Percentiles rank a stretch among this genome's conserved stretches.
Conservation (phyloP, 2,113 vertebrate genomes). For the Calyptommatus sinebrachiatus region DNA sequence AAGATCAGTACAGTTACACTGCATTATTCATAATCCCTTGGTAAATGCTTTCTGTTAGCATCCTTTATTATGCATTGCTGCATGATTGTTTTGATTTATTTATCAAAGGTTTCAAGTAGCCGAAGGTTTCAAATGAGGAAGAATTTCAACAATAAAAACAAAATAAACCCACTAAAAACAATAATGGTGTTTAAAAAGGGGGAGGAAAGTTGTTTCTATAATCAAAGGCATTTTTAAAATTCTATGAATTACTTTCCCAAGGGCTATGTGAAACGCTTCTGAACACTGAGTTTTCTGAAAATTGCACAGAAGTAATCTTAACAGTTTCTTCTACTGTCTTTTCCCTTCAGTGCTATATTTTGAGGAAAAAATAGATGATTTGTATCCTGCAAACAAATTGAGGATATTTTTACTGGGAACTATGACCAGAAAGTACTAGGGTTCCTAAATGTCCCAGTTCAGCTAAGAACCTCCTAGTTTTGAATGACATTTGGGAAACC, state of each 20-base stretch:
- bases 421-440: not conserved
- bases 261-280: not conserved
- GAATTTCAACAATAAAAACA: too few species aligned
- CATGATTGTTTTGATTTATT: not conserved
- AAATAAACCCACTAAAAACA: too few species aligned
- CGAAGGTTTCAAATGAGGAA: too few species aligned
- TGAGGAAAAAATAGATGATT: not conserved
- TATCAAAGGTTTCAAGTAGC: too few species aligned
- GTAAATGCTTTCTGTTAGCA: conserved; percentile 3
- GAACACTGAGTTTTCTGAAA: not conserved
- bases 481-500: too few species aligned
- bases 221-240: not conserved
- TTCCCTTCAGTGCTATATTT: not conserved
- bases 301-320: not conserved
- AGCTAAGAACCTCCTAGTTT: too few species aligned
- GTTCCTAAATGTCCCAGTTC: not conserved
- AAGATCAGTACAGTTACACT: not conserved
- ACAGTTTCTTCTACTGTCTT: not conserved
- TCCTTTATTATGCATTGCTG: not conserved
- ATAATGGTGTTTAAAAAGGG: too few species aligned
- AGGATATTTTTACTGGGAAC: not conserved
- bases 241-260: not conserved
- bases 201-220: too few species aligned
- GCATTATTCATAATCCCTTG: not conserved
- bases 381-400: not conserved